Conservation (phyloP, 2,797 vertebrate species). For the Lutjanus campechanus region DNA sequence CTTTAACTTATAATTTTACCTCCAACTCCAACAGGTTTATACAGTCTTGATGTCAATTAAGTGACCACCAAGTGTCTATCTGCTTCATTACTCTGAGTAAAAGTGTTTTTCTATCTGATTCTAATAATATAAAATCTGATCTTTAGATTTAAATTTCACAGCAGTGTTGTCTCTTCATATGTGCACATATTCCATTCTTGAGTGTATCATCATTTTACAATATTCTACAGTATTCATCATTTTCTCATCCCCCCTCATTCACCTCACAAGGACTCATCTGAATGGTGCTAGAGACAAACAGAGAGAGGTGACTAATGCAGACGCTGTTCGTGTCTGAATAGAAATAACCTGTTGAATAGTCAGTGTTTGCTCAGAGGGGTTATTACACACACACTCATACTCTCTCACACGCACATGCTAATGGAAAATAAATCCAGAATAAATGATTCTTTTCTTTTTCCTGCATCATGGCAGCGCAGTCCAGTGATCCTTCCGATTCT, state of each 20-base stretch:
- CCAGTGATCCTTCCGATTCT: not conserved
- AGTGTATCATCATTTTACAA: slow-evolving; percentile 21
- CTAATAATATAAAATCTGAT: not conserved
- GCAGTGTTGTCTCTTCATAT: not conserved
- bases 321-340: slow-evolving; percentile 26
- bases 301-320: slow-evolving; percentile 52
- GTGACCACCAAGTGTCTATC: not conserved
- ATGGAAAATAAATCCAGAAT: slow-evolving; percentile 21
- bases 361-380: slow-evolving; percentile 25
- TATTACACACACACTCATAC: not conserved
- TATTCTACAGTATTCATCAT: not conserved
- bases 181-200: slow-evolving; percentile 2
- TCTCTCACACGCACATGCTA: not conserved
- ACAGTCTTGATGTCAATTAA: not conserved
- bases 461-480: not conserved
- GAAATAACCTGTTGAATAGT: slow-evolving; percentile 52
- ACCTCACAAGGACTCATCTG: slow-evolving; percentile 26
- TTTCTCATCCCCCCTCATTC: slow-evolving; percentile 22
- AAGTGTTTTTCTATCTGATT: not conserved
- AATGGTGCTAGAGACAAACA: slow-evolving; percentile 37
- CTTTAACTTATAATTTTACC: not conserved
- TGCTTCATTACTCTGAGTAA: not conserved
- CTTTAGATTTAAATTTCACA: slow-evolving; percentile 6
- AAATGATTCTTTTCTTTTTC: not conserved
- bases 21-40: not conserved